These are phyloP conservation scores for Drosophila niveifrons DNA, from an alignment of 2,888 invertebrate genomes.

Conservation along the genomic window DNA sequence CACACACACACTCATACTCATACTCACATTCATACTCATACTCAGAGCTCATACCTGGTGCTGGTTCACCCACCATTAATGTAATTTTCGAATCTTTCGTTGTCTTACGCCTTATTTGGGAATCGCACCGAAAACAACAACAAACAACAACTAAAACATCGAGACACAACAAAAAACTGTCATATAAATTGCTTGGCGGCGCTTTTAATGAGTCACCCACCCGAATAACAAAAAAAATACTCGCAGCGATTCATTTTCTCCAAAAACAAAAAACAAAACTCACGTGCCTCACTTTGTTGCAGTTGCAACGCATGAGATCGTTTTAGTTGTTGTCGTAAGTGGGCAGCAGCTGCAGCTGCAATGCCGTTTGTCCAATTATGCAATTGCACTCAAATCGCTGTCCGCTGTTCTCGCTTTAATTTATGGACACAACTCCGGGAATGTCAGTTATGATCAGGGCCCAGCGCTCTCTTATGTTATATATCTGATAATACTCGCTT, in stretches of 20 bases:
- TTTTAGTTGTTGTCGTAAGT: conserved; percentile 43
- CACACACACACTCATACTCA: not conserved
- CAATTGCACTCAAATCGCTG: conserved; percentile 47
- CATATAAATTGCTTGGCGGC: conserved; percentile 72
- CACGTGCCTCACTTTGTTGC: conserved; percentile 62
- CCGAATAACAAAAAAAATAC: conserved; percentile 7
- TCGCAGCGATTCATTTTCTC: conserved; percentile 1
- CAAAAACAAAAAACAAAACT: conserved; percentile 26
- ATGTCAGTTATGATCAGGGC: not conserved
- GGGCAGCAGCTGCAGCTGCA: conserved; percentile 60
- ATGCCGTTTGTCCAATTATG: conserved; percentile 44
- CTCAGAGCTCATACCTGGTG: conserved; percentile 33
- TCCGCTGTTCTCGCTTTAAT: conserved; percentile 54
- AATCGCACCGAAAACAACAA: conserved; percentile 44
- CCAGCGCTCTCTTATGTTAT: not conserved
- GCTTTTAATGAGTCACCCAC: conserved; percentile 74
- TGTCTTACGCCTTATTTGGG: conserved; percentile 66
- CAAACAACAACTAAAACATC: conserved; percentile 3
- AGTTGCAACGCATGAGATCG: conserved; percentile 65
- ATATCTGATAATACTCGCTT: too few relatives aligned
- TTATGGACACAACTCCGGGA: conserved; percentile 71
- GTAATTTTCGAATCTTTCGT: conserved; percentile 67
- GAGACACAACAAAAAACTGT: conserved; percentile 47
- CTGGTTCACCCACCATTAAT: conserved; percentile 66
- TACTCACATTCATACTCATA: not conserved